Conservation (phyloP, 2,888 invertebrate species). For the Holacanthella duospinosa region DNA sequence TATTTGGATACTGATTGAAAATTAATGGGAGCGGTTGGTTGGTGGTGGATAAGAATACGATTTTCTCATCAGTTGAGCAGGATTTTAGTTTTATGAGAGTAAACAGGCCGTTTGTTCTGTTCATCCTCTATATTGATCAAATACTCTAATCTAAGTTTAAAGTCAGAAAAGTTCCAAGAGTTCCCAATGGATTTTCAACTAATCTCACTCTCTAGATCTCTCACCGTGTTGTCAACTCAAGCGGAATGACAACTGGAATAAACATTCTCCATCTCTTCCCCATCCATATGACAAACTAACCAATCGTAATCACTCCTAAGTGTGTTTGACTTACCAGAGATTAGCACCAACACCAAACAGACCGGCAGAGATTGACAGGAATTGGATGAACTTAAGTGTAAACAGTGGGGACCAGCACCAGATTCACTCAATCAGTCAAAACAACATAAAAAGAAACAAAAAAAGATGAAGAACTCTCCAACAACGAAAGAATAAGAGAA, state of each 20-base stretch:
- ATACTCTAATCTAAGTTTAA: background rate
- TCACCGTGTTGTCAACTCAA: too few relatives aligned
- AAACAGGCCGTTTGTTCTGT: too few relatives aligned
- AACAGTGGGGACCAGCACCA: background rate
- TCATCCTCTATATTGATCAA: background rate
- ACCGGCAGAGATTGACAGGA: conserved; percentile 1
- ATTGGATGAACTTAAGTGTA: conserved; percentile 3
- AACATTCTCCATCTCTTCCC: background rate
- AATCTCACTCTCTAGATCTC: too few relatives aligned
- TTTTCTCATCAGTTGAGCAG: background rate
- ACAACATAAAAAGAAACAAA: background rate
- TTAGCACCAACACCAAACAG: conserved; percentile 2
- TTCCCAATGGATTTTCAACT: too few relatives aligned
- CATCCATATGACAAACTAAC: background rate
- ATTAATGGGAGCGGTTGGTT: background rate
- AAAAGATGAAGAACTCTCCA: background rate
- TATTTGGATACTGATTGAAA: background rate
- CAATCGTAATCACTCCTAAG: background rate
- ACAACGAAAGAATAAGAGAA: too few relatives aligned
- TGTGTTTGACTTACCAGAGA: background rate
- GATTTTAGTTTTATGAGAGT: background rate
- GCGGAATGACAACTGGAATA: background rate
- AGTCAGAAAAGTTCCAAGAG: background rate
- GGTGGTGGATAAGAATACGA: background rate
- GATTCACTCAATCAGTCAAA: background rate